Conservation (phyloP, 2,888 invertebrate species). For the Congeria kusceri region DNA sequence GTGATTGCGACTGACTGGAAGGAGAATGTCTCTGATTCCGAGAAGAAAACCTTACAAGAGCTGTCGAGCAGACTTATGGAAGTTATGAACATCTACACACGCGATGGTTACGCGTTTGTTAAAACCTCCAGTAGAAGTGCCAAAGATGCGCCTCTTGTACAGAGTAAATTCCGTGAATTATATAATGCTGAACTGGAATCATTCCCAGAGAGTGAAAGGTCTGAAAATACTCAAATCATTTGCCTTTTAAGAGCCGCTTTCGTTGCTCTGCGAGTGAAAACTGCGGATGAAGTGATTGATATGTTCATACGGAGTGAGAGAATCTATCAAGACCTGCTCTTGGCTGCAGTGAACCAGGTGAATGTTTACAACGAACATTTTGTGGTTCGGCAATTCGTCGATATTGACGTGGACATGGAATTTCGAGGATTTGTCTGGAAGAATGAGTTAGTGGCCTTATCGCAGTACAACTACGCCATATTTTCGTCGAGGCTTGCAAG, state of each 20-base stretch:
- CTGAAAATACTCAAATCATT: conserved; percentile 75
- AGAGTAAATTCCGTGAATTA: conserved; percentile 68
- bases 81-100: conserved; percentile 61
- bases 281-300: conserved; percentile 71
- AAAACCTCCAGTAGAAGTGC: conserved; percentile 80
- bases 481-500: conserved; percentile 68
- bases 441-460: conserved; percentile 69
- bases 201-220: conserved; percentile 38
- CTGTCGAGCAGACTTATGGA: conserved; percentile 61
- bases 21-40: conserved; percentile 48
- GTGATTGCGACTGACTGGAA: conserved; percentile 59
- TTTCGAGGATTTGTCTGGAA: conserved; percentile 78
- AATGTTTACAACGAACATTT: conserved; percentile 76
- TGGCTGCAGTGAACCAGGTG: conserved; percentile 72
- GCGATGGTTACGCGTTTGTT: conserved; percentile 73
- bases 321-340: conserved; percentile 77
- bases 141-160: conserved; percentile 77
- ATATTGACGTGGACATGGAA: conserved; percentile 80
- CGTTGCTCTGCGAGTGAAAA: conserved; percentile 68
- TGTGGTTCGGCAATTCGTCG: conserved; percentile 75
- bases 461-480: conserved; percentile 79
- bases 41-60: conserved; percentile 50
- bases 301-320: conserved; percentile 77
- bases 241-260: conserved; percentile 76
- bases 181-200: conserved; percentile 60